Conservation (phyloP, 2,888 invertebrate genomes). For the Stenodera caucasica region DNA sequence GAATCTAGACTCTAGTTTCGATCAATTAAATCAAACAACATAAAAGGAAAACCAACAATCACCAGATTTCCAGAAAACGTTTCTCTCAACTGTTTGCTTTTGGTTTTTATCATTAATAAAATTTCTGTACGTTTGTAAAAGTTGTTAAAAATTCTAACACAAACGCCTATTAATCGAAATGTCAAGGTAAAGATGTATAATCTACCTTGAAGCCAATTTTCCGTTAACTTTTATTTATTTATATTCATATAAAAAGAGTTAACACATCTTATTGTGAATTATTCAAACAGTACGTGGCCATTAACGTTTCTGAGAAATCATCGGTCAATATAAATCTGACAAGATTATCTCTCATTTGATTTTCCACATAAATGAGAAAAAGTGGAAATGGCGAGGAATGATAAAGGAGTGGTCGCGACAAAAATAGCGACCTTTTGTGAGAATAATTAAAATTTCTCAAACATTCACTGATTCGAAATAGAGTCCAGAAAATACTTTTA, state of each 20-base stretch:
- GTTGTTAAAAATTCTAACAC: not conserved
- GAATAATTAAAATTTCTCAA: too few relatives aligned
- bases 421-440: too few relatives aligned
- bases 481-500: too few relatives aligned
- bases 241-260: not conserved
- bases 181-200: constrained; percentile 8
- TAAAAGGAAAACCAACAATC: constrained; percentile 6
- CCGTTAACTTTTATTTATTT: not conserved
- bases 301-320: not conserved
- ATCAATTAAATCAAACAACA: constrained; percentile 2
- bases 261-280: too few relatives aligned
- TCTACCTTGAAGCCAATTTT: constrained; percentile 1
- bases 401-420: too few relatives aligned
- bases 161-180: not conserved
- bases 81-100: not conserved
- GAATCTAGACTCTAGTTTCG: not conserved
- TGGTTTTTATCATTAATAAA: not conserved
- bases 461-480: too few relatives aligned
- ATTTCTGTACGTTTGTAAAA: not conserved
- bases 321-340: too few relatives aligned
- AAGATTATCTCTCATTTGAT: too few relatives aligned
- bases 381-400: too few relatives aligned
- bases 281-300: not conserved
- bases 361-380: too few relatives aligned
- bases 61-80: not conserved